These are phyloP conservation scores for Threskiornis aethiopicus DNA, from an alignment of 2,797 vertebrate species.

Conservation along the genomic window DNA sequence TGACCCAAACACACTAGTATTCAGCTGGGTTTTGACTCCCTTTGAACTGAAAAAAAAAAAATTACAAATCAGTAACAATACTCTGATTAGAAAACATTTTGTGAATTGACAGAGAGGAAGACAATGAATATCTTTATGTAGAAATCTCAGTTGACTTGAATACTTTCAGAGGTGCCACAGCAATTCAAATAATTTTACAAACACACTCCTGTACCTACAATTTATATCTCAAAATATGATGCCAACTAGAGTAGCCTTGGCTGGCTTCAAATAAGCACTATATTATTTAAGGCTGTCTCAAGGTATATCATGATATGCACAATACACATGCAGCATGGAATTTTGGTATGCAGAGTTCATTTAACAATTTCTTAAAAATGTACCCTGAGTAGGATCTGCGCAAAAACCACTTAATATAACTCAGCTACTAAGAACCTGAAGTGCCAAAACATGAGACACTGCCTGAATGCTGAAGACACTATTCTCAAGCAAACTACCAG, in stretches of 20 bases:
- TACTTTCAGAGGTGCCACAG: neutral
- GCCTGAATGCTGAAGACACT: neutral
- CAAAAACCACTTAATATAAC: neutral
- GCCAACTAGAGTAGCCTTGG: neutral
- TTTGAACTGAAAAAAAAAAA: slow-evolving; percentile 82
- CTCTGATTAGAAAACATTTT: neutral
- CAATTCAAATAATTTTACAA: neutral
- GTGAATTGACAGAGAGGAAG: neutral
- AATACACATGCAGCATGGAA: neutral
- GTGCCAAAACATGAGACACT: neutral
- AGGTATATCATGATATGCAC: neutral
- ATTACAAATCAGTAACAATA: neutral
- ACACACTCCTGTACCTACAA: neutral
- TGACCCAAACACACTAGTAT: slow-evolving; percentile 91
- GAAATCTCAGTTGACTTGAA: neutral
- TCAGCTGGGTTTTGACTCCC: slow-evolving; percentile 88
- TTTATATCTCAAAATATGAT: neutral
- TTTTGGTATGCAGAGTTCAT: neutral
- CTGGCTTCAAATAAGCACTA: neutral
- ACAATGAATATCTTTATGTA: neutral
- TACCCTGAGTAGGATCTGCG: neutral
- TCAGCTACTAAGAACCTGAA: neutral
- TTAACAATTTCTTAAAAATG: neutral
- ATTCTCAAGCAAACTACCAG: neutral
- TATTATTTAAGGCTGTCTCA: neutral